phyloP scores from a whole-genome alignment of 2,888 invertebrate genomes.

The Latrodectus elegans region DNA sequence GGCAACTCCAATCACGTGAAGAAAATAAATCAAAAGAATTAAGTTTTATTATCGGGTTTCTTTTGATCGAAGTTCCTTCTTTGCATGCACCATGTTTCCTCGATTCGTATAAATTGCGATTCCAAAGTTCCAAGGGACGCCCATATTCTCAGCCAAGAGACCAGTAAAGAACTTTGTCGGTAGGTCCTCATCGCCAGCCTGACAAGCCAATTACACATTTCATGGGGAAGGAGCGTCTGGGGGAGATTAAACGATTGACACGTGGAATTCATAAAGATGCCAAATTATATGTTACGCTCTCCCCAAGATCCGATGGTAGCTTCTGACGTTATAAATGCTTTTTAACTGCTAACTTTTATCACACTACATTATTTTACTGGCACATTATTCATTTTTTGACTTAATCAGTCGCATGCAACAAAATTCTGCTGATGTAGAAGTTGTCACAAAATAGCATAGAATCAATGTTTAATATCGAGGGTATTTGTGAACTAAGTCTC shows the following conservation, averaged over 20 bases:
- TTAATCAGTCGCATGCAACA: too few species aligned
- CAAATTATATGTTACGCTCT: background rate
- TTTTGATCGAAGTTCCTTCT: conserved; percentile 58
- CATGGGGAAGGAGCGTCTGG: background rate
- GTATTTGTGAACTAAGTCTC: too few species aligned
- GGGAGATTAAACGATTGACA: background rate
- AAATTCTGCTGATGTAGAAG: too few species aligned
- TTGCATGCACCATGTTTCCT: conserved; percentile 58
- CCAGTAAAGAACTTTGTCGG: background rate
- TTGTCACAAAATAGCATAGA: too few species aligned
- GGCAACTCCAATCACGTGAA: conserved; percentile 51
- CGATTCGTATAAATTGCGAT: conserved; percentile 61
- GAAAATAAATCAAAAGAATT: conserved; percentile 61
- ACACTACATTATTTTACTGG: too few species aligned
- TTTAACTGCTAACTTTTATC: background rate
- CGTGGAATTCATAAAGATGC: background rate
- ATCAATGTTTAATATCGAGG: too few species aligned
- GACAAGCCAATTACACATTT: too few species aligned
- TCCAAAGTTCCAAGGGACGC: conserved; percentile 59
- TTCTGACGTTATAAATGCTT: background rate
- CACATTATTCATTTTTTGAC: too few species aligned
- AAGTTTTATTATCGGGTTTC: conserved; percentile 54
- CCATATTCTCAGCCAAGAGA: conserved; percentile 31
- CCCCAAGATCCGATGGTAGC: background rate
- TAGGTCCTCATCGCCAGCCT: too few species aligned